These are phyloP conservation scores for Geopemphigus sp. DNA, from an alignment of 1,140 invertebrate species.

Conservation along the genomic window DNA sequence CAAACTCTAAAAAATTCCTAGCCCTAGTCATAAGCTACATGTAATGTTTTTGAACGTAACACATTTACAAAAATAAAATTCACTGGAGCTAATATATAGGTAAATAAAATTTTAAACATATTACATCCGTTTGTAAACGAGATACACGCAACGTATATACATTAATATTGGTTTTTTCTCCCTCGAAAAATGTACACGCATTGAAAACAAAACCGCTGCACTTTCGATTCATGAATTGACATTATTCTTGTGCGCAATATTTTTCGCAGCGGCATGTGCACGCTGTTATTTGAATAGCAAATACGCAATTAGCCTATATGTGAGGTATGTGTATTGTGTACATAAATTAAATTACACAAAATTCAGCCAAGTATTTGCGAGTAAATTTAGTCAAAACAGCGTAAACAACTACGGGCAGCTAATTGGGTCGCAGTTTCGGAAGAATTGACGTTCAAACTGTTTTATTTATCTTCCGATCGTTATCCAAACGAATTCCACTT, in stretches of 20 bases:
- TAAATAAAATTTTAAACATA: too few relatives aligned
- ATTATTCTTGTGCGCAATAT: neutral
- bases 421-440: constrained; percentile 46
- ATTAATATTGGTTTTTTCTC: neutral
- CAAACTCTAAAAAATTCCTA: too few relatives aligned
- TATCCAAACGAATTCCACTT: constrained; percentile 34
- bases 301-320: constrained; percentile 16
- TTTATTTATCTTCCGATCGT: constrained; percentile 43
- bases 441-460: constrained; percentile 16
- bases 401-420: neutral
- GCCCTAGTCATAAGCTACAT: too few relatives aligned
- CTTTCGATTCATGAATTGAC: neutral
- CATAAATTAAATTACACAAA: constrained; percentile 36
- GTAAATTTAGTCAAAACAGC: constrained; percentile 1
- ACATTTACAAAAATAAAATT: too few relatives aligned
- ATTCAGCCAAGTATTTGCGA: constrained; percentile 22
- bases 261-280: neutral
- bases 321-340: neutral
- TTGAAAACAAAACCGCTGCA: neutral
- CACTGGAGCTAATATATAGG: too few relatives aligned
- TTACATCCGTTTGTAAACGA: too few relatives aligned
- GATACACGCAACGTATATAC: too few relatives aligned
- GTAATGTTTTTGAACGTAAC: too few relatives aligned
- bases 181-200: too few relatives aligned
- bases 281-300: neutral